These are phyloP conservation scores for Cheirogaleus medius DNA, from an alignment of 2,113 vertebrate genomes.

Conservation along the genomic window DNA sequence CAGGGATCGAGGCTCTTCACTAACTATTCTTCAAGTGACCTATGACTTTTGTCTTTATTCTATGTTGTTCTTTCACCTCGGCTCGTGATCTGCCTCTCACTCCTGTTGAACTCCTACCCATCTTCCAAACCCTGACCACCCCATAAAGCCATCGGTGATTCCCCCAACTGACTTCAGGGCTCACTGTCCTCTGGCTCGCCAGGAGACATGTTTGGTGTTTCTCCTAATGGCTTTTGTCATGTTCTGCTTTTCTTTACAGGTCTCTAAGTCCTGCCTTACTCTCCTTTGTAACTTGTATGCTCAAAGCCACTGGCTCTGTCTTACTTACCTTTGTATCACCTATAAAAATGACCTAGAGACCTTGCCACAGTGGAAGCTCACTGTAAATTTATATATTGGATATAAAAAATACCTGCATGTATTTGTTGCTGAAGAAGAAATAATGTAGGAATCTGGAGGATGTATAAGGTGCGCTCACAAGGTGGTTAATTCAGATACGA, in stretches of 20 bases:
- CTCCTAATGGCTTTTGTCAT: background rate
- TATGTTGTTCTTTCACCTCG: background rate
- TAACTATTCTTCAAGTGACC: background rate
- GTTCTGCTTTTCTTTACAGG: background rate
- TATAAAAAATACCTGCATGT: no score
- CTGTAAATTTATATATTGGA: background rate
- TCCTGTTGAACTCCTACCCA: background rate
- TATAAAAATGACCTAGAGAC: background rate
- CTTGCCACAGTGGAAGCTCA: background rate
- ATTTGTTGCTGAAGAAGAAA: background rate
- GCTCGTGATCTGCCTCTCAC: background rate
- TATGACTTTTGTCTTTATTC: background rate
- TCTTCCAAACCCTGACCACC: background rate
- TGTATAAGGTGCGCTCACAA: background rate
- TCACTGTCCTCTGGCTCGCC: background rate
- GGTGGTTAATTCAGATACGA: background rate
- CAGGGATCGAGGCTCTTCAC: background rate
- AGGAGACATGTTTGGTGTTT: background rate
- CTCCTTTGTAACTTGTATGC: background rate
- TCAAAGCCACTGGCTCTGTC: background rate
- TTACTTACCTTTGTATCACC: background rate
- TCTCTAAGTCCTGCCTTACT: background rate
- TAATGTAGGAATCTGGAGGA: background rate
- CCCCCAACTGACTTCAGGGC: background rate
- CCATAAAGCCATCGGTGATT: background rate